Base-by-base conservation (phyloP, 2,113 vertebrate species). In the Cyprinodon tularosa region DNA sequence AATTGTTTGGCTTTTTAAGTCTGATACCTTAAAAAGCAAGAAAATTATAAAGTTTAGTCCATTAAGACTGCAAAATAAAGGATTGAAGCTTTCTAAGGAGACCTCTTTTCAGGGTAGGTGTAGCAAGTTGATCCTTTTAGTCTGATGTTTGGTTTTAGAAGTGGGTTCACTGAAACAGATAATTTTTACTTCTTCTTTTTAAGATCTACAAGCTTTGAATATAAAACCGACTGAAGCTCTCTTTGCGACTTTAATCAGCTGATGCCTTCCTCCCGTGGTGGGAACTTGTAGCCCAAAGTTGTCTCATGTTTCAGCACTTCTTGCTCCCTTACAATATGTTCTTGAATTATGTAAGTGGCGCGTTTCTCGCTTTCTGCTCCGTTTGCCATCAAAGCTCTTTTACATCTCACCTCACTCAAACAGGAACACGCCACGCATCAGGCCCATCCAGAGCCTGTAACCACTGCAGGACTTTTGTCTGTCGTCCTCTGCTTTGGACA, bases 341-440 rank as follows among this genome's bases (percentile, higher is more conserved):
- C 81, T 84, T 88, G 57, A 90, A 84, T 92, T 90, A 90, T 91
- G 90, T 88, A 90, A 91, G 77, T 71, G 22, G 60, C 60, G 71
- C 37, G 47, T 11, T 53, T 85, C 80, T 89, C 38, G 42, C 77
- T 71, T 90, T 91, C 81, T 78, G 71, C 83, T 77, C 78, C 75
- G 74, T 64, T 88, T 78, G 73, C 81, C 72, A 82, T 86, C 83
- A 87, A 86, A 85, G 76, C 74, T 66, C 45, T 72, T 80, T 85
- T 62, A 81, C 80, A 68, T 87, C 80, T 88, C 80, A 22, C 72
- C 86, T 84, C 70, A 84, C 81, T 75, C 71, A 77, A 89, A 83
- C 80, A 81, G 78, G 84, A 87, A 81, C 74, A 71, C 29, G 29
- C 77, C 3, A 68, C 64, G 73, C 45, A 69, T 68, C n/a, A 20